A percentile compares a stretch with the other conserved stretches of the same genome.
Conservation (phyloP, 2,888 invertebrate genomes). For the Osedax fenrisi region DNA sequence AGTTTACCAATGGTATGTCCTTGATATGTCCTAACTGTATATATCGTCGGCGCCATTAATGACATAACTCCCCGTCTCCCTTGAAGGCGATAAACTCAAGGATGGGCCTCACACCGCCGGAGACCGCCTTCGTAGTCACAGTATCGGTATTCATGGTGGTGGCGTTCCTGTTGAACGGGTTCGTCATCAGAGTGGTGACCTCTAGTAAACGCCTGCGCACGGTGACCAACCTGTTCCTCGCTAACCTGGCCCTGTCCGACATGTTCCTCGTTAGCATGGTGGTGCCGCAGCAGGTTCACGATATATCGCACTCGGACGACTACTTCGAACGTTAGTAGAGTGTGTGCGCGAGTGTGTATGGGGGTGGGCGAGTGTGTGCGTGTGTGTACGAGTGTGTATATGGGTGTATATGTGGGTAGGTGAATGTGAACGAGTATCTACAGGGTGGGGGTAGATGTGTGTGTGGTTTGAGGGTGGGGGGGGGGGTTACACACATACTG, state of each 20-base stretch:
- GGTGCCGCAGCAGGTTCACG: constrained; percentile 42
- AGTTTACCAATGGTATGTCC: too few species aligned
- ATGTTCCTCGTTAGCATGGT: constrained; percentile 40
- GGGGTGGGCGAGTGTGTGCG: too few species aligned
- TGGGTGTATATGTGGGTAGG: not conserved
- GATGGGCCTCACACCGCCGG: not conserved
- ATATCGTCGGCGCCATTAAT: too few species aligned
- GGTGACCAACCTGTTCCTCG: constrained; percentile 41
- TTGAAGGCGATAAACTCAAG: too few species aligned
- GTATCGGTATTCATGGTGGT: not conserved
- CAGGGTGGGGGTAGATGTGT: too few species aligned
- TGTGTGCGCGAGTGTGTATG: too few species aligned
- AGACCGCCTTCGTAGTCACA: not conserved
- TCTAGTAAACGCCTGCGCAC: constrained; percentile 33
- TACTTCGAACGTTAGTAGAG: constrained; percentile 40
- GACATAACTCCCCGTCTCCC: too few species aligned
- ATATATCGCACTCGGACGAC: constrained; percentile 39
- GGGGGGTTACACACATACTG: too few species aligned
- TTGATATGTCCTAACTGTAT: too few species aligned
- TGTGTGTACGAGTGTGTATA: too few species aligned
- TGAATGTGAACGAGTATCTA: too few species aligned
- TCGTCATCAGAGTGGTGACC: not conserved
- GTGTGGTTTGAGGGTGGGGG: not conserved
- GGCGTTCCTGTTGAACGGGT: not conserved
- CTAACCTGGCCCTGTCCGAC: constrained; percentile 42